Conservation (phyloP, 1,140 invertebrate species). For the Neodiprion fabricii region DNA sequence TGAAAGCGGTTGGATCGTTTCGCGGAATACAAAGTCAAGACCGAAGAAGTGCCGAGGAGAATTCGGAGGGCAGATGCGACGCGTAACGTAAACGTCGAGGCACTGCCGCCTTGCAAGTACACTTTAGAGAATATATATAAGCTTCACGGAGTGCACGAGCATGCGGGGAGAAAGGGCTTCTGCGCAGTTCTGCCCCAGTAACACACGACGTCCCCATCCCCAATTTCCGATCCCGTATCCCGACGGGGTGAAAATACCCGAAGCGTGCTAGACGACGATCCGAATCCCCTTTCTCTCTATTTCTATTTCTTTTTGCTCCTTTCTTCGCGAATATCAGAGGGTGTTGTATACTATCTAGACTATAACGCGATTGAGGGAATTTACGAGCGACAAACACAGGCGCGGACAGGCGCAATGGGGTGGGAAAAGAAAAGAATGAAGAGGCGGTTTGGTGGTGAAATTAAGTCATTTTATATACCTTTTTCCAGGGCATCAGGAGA, state of each 20-base stretch:
- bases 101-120: background rate
- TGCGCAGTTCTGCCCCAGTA: constrained; percentile 59
- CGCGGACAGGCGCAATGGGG: too few species aligned
- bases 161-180: constrained; percentile 44
- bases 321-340: too few species aligned
- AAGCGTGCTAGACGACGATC: too few species aligned
- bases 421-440: too few species aligned
- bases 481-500: too few species aligned
- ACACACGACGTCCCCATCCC: constrained; percentile 40
- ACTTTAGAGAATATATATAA: background rate
- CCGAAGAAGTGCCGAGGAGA: background rate
- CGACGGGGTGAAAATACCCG: constrained; percentile 31
- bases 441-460: too few species aligned
- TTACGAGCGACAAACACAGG: too few species aligned
- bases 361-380: too few species aligned
- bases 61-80: constrained; percentile 13
- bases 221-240: constrained; percentile 19
- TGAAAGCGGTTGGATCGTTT: background rate
- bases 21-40: background rate
- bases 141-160: background rate
- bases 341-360: too few species aligned
- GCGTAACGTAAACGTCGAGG: constrained; percentile 5
- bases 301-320: background rate
- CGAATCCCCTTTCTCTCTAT: constrained; percentile 13
- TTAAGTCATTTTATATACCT: too few species aligned